Percentiles rank a stretch among this genome's conserved stretches.
phyloP scores from a whole-genome alignment of 2,888 invertebrate genomes.

The Homarus gammarus region DNA sequence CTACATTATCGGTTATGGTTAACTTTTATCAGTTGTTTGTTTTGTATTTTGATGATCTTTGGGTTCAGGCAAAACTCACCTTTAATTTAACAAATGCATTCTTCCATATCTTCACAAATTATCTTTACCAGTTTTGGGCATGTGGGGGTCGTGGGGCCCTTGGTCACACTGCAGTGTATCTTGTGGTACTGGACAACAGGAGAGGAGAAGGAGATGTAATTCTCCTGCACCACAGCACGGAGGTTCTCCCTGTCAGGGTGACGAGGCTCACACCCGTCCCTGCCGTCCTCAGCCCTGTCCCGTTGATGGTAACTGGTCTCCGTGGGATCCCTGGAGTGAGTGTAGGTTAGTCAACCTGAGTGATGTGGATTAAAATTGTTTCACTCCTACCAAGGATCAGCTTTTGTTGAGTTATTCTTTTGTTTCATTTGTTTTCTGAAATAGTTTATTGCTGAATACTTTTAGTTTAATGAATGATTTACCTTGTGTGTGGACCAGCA shows the following conservation, averaged over 20 bases:
- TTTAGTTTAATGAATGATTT: too few species aligned
- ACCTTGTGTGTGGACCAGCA: constrained; percentile 77
- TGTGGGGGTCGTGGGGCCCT: constrained; percentile 79
- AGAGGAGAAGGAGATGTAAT: constrained; percentile 78
- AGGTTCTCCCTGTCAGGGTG: constrained; percentile 79
- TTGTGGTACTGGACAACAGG: constrained; percentile 79
- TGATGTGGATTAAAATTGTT: too few species aligned
- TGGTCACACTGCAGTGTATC: constrained; percentile 79
- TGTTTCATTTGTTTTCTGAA: neutral
- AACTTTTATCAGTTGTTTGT: too few species aligned
- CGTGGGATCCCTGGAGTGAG: constrained; percentile 80
- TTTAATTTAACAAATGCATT: too few species aligned
- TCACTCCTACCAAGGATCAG: too few species aligned
- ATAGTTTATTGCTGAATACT: too few species aligned
- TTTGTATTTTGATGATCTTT: neutral
- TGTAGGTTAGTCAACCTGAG: constrained; percentile 78
- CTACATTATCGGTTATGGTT: too few species aligned
- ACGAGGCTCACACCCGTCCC: constrained; percentile 76
- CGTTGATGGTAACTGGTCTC: constrained; percentile 78
- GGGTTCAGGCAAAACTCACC: neutral
- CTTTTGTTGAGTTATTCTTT: too few species aligned
- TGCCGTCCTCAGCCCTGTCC: constrained; percentile 65
- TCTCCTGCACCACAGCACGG: constrained; percentile 79
- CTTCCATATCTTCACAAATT: neutral
- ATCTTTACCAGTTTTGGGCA: constrained; percentile 78